phyloP scores from a whole-genome alignment of 2,113 vertebrate species.

The Podocnemis expansa region DNA sequence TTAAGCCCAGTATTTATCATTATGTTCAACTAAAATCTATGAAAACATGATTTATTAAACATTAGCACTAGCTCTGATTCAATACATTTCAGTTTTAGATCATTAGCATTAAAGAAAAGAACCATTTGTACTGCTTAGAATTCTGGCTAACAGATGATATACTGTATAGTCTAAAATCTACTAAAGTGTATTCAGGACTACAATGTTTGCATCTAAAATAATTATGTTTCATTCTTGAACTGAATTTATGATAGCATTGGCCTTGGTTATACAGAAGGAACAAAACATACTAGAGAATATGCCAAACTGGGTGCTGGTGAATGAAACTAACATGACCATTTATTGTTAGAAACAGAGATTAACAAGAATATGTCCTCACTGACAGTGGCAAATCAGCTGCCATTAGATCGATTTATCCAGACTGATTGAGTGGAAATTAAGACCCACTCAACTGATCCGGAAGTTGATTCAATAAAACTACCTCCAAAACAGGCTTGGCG shows the following conservation, averaged over 20 bases:
- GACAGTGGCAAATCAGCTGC: too few species aligned
- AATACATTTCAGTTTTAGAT: slow-evolving; percentile 15
- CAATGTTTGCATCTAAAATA: not conserved
- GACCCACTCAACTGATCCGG: too few species aligned
- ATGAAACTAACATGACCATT: not conserved
- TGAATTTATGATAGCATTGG: not conserved
- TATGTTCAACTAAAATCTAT: slow-evolving; percentile 14
- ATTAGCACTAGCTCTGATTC: slow-evolving; percentile 4
- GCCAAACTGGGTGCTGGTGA: not conserved
- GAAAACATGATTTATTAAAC: slow-evolving; percentile 8
- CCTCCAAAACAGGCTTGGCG: too few species aligned
- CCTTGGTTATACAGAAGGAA: not conserved
- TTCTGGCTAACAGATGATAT: not conserved
- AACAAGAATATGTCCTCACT: too few species aligned
- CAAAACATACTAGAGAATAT: not conserved
- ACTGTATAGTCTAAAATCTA: not conserved
- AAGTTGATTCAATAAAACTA: too few species aligned
- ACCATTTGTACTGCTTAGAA: not conserved
- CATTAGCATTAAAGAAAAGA: not conserved
- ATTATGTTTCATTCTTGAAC: not conserved
- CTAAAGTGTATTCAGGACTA: not conserved
- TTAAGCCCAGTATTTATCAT: not conserved
- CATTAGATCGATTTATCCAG: too few species aligned
- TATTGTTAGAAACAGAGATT: not conserved
- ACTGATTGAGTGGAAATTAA: too few species aligned